Evolutionary conservation across 1,140 invertebrate species (phyloP).

Genomic region (Carposina sasakii): DNA sequence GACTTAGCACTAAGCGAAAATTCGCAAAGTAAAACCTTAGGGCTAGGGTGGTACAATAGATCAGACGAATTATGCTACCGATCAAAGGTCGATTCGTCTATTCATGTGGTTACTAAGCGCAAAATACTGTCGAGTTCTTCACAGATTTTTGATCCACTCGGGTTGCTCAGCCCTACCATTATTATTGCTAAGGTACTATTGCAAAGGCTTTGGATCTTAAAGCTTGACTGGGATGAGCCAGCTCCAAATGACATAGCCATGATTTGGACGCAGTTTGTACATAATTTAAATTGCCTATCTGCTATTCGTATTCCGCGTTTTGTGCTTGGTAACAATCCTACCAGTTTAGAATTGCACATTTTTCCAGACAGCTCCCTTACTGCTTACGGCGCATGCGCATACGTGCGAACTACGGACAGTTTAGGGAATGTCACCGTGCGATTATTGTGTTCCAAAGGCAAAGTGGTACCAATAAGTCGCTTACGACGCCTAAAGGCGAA

Average conservation of each 20-base stretch:
- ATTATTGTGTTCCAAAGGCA: background rate
- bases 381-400: slow-evolving; percentile 21
- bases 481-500: background rate
- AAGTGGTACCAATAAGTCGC: slow-evolving; percentile 11
- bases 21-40: slow-evolving; percentile 3
- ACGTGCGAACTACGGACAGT: slow-evolving; percentile 15
- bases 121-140: slow-evolving; percentile 20
- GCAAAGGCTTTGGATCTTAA: slow-evolving; percentile 32
- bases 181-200: slow-evolving; percentile 38
- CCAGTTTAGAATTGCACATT: background rate
- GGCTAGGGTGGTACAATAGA: background rate
- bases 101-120: too few species aligned
- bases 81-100: too few species aligned
- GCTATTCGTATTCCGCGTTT: background rate
- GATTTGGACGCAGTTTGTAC: background rate
- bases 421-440: background rate
- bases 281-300: background rate
- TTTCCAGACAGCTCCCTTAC: slow-evolving; percentile 9
- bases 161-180: slow-evolving; percentile 33
- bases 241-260: slow-evolving; percentile 12
- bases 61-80: too few species aligned
- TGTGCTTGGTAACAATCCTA: background rate
- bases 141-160: slow-evolving; percentile 28
- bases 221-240: slow-evolving; percentile 24
- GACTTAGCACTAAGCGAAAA: background rate